Evolutionary conservation across 2,113 vertebrate genomes (phyloP), one percentile per base, ranked within the genome.

Genomic region (Marmota monax): DNA sequence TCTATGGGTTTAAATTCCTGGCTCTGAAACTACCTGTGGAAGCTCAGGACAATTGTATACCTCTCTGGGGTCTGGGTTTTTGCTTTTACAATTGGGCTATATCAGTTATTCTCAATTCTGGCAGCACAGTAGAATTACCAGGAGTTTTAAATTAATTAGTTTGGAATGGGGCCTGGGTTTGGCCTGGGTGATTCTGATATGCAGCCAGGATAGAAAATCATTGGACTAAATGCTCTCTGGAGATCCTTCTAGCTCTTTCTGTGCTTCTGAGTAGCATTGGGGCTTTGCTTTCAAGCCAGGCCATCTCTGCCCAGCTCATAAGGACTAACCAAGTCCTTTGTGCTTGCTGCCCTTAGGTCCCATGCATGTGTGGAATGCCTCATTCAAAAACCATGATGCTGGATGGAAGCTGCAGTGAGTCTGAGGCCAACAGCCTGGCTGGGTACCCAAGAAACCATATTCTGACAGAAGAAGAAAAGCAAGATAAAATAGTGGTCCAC

Each of bases 371-470:
- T 94, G 99, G 99, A 97, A 99, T 99, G 97, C 98, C 99, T 97
- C 99, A 99, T 77, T 98, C 99, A 0, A 99, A 99, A 98, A 99
- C 99, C 93, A 99, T 99, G 99, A 99, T 99, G 98, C 97, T 99
- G 96, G 99, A 99, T 82, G 99, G 99, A 85, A 99, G 98, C 37
- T 99, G 98, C 98, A 99, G 99, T 51, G 99, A 99, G 82, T 99
- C 99, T 2, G 99, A 99, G 29, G 98, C 98, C 96, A 99, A 99
- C 98, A 99, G 99, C 97, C 98, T 99, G 98, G 99, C 99, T 2
- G 99, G 99, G 34, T 99, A 99, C 95, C 99, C 99, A 0, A 98
- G 99, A 96, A 98, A 98, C 84, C 99, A 99, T 61, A 98, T 98
- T 97, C 98, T 96, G n/a, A 94, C 98, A 2, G 99, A 99, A 85